phyloP scores from a whole-genome alignment of 2,888 invertebrate species.

The Pecten maximus region DNA sequence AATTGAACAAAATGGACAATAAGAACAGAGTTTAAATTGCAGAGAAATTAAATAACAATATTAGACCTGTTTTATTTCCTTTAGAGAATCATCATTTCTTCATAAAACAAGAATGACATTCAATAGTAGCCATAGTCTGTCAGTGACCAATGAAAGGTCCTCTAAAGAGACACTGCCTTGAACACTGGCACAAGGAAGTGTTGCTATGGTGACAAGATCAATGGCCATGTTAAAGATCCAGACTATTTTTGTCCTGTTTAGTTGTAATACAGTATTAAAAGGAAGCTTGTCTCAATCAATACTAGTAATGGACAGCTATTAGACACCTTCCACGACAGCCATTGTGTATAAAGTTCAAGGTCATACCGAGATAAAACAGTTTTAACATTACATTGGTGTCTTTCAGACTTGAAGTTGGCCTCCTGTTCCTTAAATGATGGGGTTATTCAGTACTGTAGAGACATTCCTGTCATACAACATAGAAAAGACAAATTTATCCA shows the following conservation, averaged over 20 bases:
- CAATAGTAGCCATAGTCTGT: not conserved
- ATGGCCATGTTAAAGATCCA: not conserved
- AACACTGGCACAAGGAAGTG: not conserved
- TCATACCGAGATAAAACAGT: not conserved
- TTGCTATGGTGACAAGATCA: conserved; percentile 1
- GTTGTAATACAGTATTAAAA: conserved; percentile 25
- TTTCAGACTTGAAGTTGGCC: not conserved
- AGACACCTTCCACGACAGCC: conserved; percentile 1
- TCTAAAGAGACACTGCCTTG: not conserved
- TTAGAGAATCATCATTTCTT: no score
- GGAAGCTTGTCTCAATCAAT: conserved; percentile 25
- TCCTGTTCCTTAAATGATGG: not conserved
- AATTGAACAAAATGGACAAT: no score
- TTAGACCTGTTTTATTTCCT: no score
- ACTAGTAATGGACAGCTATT: not conserved
- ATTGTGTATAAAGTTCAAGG: conserved; percentile 16
- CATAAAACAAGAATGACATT: not conserved
- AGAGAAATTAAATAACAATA: no score
- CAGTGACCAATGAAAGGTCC: not conserved
- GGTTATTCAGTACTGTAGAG: not conserved
- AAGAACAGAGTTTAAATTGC: no score
- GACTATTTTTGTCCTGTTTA: conserved; percentile 27
- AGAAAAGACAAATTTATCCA: no score
- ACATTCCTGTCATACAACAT: not conserved
- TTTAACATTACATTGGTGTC: not conserved